A percentile compares a stretch with the other conserved stretches of the same genome.
Conservation (phyloP, 2,113 vertebrate species). For the Cheirogaleus medius region DNA sequence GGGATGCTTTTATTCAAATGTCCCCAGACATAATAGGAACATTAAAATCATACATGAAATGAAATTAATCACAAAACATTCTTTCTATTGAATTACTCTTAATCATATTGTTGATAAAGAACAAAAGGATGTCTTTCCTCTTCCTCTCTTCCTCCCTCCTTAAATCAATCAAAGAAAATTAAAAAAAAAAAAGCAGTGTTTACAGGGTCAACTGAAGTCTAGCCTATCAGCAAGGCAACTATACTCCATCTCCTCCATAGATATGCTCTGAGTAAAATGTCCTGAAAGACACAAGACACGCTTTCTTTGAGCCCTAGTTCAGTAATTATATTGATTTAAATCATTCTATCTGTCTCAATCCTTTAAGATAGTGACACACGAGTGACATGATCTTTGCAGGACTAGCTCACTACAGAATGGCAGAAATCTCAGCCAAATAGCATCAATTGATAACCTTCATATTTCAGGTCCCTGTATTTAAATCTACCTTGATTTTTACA, state of each 20-base stretch:
- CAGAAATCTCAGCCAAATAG: background rate
- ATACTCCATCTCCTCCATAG: background rate
- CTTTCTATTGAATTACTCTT: background rate
- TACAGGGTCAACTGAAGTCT: background rate
- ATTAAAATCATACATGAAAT: background rate
- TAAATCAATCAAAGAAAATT: conserved; percentile 18
- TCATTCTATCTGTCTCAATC: conserved; percentile 14
- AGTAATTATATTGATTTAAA: conserved; percentile 40
- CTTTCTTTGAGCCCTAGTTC: conserved; percentile 17
- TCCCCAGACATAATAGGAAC: background rate
- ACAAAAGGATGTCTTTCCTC: background rate
- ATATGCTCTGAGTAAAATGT: background rate
- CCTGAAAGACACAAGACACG: background rate
- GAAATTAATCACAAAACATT: conserved; percentile 18
- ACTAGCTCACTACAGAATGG: background rate
- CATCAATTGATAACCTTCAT: background rate
- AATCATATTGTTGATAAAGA: background rate
- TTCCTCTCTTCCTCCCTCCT: background rate
- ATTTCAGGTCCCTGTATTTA: background rate
- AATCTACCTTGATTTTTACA: conserved; percentile 16
- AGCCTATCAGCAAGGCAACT: background rate
- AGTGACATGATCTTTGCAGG: background rate
- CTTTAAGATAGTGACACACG: background rate
- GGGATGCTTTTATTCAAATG: background rate
- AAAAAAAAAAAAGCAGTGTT: background rate